Base-by-base conservation (phyloP, 1,140 invertebrate genomes). In the Drosophila navojoa region DNA sequence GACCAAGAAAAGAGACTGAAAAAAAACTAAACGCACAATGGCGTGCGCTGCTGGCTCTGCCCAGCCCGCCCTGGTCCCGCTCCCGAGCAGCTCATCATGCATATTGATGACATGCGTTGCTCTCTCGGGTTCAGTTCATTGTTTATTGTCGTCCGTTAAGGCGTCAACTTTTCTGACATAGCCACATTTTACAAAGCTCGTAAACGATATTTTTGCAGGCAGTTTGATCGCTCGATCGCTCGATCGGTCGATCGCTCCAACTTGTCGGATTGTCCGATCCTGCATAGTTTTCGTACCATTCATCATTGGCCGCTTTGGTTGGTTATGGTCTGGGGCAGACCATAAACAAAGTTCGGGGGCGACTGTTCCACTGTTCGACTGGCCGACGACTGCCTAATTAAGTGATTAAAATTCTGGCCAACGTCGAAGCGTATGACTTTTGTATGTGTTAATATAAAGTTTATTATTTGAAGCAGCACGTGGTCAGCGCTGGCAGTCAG, bases 391-490 rank as follows among this genome's bases (percentile, higher is more conserved):
- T 73, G 72, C 69, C 79, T 89, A 89, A 89, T 89, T 89, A 89
- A 89, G 84, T 79, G 79, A 89, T 89, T 89, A 89, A 89, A 84
- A 89, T 89, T 89, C 84, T 84, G 77, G 29, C 53, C 85, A 62
- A 54, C 80, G 70, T 70, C 71, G 62, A 53, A 55, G 59, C 79
- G 73, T 89, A 89, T 89, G 84, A 89, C 79, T 89, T 75, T 89
- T 89, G 84, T 89, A 89, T 89, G 84, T 89, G 84, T 89, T 89
- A 89, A 89, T 89, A 89, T 89, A 80, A 89, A 89, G 79, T 89
- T 89, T 89, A 89, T 89, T 89, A 89, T 89, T 89, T 89, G 84
- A 89, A 89, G 84, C 84, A 89, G 84, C 84, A 89, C 84, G 84
- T 89, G 84, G 84, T 89, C 68, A 64, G 35, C 68, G 42, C 35